These are phyloP conservation scores for Sipunculus nudus DNA, from an alignment of 2,888 invertebrate species.

Conservation along the genomic window DNA sequence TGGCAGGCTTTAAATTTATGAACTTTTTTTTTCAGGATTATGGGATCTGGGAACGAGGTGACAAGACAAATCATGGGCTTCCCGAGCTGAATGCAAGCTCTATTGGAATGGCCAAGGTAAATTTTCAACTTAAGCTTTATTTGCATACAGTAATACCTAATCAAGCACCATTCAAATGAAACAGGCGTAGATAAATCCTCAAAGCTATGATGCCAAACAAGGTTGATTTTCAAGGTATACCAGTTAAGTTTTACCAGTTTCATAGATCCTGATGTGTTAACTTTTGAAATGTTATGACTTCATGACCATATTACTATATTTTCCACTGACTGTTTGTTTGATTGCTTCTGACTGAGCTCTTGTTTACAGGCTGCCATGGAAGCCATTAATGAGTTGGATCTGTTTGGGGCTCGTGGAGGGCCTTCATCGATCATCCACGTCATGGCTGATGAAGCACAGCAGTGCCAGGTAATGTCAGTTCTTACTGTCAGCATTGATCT, in stretches of 20 bases:
- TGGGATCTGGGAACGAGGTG: slow-evolving; percentile 99
- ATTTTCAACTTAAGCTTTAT: not conserved
- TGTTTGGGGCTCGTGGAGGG: slow-evolving; percentile 95
- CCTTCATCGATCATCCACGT: slow-evolving; percentile 98
- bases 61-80: slow-evolving; percentile 98
- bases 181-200: too few species aligned
- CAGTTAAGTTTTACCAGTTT: too few species aligned
- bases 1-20: too few species aligned
- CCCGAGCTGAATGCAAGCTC: slow-evolving; percentile 98
- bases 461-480: slow-evolving; percentile 82
- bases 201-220: too few species aligned
- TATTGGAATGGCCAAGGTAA: slow-evolving; percentile 96
- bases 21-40: slow-evolving; percentile 76
- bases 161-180: too few species aligned
- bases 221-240: too few species aligned
- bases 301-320: too few species aligned
- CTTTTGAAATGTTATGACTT: too few species aligned
- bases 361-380: slow-evolving; percentile 83
- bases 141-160: too few species aligned
- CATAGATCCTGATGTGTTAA: too few species aligned
- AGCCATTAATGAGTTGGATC: slow-evolving; percentile 96
- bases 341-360: not conserved
- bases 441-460: slow-evolving; percentile 97
- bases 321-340: too few species aligned
- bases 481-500: too few species aligned